phyloP scores from a whole-genome alignment of 1,140 invertebrate genomes.

The Orchesella cincta region DNA sequence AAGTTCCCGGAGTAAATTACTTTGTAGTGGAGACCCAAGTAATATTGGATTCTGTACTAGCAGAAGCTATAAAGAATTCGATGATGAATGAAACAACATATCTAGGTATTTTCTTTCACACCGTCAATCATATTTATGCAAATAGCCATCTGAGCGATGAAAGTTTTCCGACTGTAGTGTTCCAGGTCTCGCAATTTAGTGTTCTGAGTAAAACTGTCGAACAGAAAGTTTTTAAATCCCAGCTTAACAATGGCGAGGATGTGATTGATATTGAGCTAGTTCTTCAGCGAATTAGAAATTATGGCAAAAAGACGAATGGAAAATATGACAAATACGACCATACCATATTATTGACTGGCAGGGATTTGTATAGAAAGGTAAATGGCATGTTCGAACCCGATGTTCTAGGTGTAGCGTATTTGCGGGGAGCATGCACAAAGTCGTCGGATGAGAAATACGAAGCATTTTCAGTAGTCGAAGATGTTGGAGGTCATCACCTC shows the following conservation, averaged over 20 bases:
- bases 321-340: slow-evolving; percentile 11
- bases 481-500: neutral
- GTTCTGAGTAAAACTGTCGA: neutral
- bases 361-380: neutral
- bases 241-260: neutral
- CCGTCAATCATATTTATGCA: neutral
- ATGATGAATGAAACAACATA: neutral
- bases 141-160: neutral
- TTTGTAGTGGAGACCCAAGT: neutral
- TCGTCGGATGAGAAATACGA: neutral
- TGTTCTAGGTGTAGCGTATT: slow-evolving; percentile 3
- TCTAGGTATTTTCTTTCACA: neutral
- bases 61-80: neutral
- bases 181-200: neutral
- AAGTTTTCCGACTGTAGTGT: neutral
- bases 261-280: slow-evolving; percentile 1
- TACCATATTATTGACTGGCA: neutral
- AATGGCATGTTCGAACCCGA: neutral
- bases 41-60: neutral
- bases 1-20: too few relatives aligned
- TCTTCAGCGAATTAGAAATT: neutral
- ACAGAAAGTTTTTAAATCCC: slow-evolving; percentile 10
- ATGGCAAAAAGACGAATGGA: neutral
- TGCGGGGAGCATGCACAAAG: neutral
- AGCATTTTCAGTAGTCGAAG: neutral